Base-by-base conservation (phyloP, 2,888 invertebrate genomes). In the Pandemis heparana region DNA sequence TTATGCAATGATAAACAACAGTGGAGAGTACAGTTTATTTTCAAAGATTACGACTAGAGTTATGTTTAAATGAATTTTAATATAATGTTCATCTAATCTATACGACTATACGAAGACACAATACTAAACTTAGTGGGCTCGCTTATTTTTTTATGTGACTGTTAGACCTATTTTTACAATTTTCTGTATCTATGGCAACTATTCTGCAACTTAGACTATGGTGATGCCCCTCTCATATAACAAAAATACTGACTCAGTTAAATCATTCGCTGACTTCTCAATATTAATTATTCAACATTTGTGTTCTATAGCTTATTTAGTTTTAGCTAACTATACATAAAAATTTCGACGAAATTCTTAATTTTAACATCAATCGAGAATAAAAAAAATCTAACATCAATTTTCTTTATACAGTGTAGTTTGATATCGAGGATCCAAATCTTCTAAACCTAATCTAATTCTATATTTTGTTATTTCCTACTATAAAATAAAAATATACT, bases 21-120 rank as follows among this genome's bases (percentile, higher is more conserved):
- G n/a, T 64, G 41, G 16, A 64, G 12, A 60, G 51, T 18, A 60
- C 14, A 5, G 14, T 73, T 69, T 73, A 73, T 73, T 51, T 64
- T 64, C n/a, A 41, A 63, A 63, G 53, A 41, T 46, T 64, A 69
- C 64, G 69, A 73, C 73, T 73, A 73, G 73, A 73, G 43, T 46
- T 72, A 72, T 43, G 53, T 53, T 66, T 67, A 68, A 18, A 68
- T 23, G 8, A 46, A 18, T 43, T 53, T 12, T 18, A 16, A 53
- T 18, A 53, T 53, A 53, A 53, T 16, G 18, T 53, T 53, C 18
- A 53, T 18, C 16, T 53, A 16, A 18, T 18, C 8, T 53, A 53
- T 53, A 53, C 18, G 53, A 53, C 8, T 53, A 53, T 53, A 53
- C 18, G 53, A 53, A 18, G 53, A 53, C 53, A 53, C 18, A 53